A percentile compares a stretch with the other conserved stretches of the same genome.
Conservation (phyloP, 2,888 invertebrate species). For the Polylopha cassiicola region DNA sequence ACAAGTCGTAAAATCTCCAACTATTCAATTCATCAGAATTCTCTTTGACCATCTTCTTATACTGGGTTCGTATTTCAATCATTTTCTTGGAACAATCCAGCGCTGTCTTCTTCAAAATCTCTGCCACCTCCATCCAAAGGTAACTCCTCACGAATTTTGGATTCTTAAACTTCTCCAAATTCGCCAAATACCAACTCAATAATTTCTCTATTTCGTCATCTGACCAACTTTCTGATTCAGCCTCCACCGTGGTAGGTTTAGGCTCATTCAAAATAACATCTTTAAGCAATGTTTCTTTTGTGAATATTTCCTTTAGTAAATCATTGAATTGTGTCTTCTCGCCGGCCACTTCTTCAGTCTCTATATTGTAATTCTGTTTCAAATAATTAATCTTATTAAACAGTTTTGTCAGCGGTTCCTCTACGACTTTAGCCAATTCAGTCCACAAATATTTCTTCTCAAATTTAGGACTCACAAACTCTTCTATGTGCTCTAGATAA, state of each 20-base stretch:
- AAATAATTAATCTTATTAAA: constrained; percentile 61
- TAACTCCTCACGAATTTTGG: constrained; percentile 60
- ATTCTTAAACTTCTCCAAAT: constrained; percentile 67
- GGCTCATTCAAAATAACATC: constrained; percentile 38
- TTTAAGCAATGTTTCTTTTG: constrained; percentile 44
- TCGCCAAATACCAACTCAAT: constrained; percentile 59
- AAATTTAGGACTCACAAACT: constrained; percentile 57
- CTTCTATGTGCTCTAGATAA: constrained; percentile 57
- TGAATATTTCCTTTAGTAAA: constrained; percentile 44
- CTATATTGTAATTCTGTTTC: constrained; percentile 46
- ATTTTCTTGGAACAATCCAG: constrained; percentile 64
- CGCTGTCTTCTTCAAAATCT: constrained; percentile 53
- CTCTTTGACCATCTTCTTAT: constrained; percentile 57
- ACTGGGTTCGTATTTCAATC: constrained; percentile 59
- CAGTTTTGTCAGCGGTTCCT: constrained; percentile 48
- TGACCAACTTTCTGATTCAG: constrained; percentile 43
- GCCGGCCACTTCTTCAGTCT: constrained; percentile 34
- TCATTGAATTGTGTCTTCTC: constrained; percentile 34
- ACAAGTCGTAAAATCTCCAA: constrained; percentile 60
- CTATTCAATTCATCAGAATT: constrained; percentile 40
- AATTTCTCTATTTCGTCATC: constrained; percentile 54
- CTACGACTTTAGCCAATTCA: constrained; percentile 48
- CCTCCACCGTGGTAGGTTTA: constrained; percentile 31
- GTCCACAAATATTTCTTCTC: constrained; percentile 63
- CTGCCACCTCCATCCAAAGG: constrained; percentile 60